Percentiles rank a stretch among this genome's conserved stretches.
phyloP scores from a whole-genome alignment of 2,797 vertebrate species.

The Percopsis omiscomaycus region DNA sequence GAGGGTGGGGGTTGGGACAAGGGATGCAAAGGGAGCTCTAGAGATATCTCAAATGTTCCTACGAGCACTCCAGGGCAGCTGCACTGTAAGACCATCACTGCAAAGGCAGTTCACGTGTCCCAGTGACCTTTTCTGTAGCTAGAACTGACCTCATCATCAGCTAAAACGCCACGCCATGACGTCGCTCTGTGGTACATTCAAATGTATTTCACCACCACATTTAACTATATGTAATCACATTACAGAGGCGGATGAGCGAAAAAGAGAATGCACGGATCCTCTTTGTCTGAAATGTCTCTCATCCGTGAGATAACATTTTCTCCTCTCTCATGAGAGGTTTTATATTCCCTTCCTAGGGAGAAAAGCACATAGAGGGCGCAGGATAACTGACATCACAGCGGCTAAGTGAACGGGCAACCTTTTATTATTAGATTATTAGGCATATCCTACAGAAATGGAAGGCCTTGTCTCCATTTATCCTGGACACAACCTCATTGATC shows the following conservation, averaged over 20 bases:
- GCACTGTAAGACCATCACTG: conserved; percentile 77
- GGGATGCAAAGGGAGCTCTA: conserved; percentile 14
- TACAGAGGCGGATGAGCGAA: neutral
- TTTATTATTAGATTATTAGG: neutral
- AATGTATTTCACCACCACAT: neutral
- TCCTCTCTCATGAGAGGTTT: conserved; percentile 15
- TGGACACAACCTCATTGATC: conserved; percentile 17
- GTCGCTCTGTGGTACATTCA: conserved; percentile 41
- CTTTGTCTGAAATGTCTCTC: conserved; percentile 14
- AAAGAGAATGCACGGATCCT: neutral
- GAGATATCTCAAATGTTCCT: conserved; percentile 68
- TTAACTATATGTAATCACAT: neutral
- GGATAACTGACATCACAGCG: conserved; percentile 37
- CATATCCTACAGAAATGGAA: neutral
- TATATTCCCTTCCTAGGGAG: conserved; percentile 39
- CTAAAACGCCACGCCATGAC: conserved; percentile 44
- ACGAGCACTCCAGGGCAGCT: conserved; percentile 70
- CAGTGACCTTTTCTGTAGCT: conserved; percentile 73
- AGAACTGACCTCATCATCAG: conserved; percentile 71
- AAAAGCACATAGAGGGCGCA: conserved; percentile 56
- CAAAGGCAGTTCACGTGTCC: conserved; percentile 70
- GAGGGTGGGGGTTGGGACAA: conserved; percentile 14
- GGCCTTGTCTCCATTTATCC: conserved; percentile 10
- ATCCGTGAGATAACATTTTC: conserved; percentile 2
- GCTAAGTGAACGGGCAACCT: conserved; percentile 27